phyloP scores from a whole-genome alignment of 2,113 vertebrate species.

The Campylomormyrus numenius region DNA sequence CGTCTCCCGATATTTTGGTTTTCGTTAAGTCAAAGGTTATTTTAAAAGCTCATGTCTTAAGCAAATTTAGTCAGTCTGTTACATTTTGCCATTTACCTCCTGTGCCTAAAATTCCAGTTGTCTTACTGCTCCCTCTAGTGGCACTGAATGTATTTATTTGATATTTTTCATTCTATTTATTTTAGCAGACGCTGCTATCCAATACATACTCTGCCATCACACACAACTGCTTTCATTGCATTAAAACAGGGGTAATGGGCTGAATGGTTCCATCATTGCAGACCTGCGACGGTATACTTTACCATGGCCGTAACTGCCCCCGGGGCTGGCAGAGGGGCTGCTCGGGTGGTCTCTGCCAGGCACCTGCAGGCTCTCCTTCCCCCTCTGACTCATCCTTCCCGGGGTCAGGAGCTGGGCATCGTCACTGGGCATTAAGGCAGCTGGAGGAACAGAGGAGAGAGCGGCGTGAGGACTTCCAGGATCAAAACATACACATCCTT shows the following conservation, averaged over 20 bases:
- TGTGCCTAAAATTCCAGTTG: not conserved
- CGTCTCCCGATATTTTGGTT: not conserved
- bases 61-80: not conserved
- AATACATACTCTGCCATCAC: not conserved
- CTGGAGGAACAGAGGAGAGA: constrained; percentile 41
- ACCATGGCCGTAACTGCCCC: constrained; percentile 77
- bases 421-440: constrained; percentile 69
- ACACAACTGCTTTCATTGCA: not conserved
- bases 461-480: not conserved
- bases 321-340: constrained; percentile 69
- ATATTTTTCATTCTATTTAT: not conserved
- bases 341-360: constrained; percentile 76
- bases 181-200: not conserved
- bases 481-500: not conserved
- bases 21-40: not conserved
- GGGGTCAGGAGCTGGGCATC: constrained; percentile 73
- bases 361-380: constrained; percentile 76
- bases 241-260: not conserved
- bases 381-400: constrained; percentile 89
- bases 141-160: not conserved
- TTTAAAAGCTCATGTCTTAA: not conserved
- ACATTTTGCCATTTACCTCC: not conserved
- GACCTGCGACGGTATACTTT: constrained; percentile 36
- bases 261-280: not conserved
- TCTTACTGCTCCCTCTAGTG: not conserved